A percentile compares a stretch with the other conserved stretches of the same genome.
Evolutionary conservation across 2,888 invertebrate genomes (phyloP).

Genomic region (Eupithecia insigniata): DNA sequence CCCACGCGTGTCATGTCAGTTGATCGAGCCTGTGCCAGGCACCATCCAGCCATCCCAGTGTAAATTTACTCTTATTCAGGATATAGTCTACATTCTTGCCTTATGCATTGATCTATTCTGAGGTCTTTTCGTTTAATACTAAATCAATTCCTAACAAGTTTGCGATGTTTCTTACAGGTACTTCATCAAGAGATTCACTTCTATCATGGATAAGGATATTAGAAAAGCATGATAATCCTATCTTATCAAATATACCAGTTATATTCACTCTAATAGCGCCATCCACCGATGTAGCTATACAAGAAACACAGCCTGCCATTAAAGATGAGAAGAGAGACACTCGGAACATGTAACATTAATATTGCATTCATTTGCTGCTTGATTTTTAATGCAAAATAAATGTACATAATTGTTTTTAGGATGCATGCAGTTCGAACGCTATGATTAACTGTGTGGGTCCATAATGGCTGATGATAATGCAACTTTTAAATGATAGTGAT

Average conservation of each 20-base stretch:
- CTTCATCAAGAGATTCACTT: slow-evolving; percentile 94
- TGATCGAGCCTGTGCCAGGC: too few relatives aligned
- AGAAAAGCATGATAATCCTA: slow-evolving; percentile 89
- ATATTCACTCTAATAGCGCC: slow-evolving; percentile 91
- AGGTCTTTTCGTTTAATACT: not conserved
- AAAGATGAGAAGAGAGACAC: slow-evolving; percentile 47
- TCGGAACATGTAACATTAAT: slow-evolving; percentile 7
- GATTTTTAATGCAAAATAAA: not conserved
- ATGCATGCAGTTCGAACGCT: not conserved
- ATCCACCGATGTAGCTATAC: slow-evolving; percentile 70
- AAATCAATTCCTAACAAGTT: not conserved
- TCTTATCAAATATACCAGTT: slow-evolving; percentile 89
- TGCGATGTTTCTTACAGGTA: slow-evolving; percentile 81
- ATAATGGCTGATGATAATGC: not conserved
- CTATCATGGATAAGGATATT: slow-evolving; percentile 95
- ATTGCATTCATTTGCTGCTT: not conserved
- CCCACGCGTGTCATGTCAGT: too few relatives aligned
- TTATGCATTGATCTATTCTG: too few relatives aligned
- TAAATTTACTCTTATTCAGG: too few relatives aligned
- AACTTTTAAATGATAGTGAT: not conserved
- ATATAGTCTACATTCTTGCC: too few relatives aligned
- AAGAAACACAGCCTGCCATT: slow-evolving; percentile 63
- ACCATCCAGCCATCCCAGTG: too few relatives aligned
- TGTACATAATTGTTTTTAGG: not conserved
- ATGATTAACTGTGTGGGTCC: not conserved